phyloP scores from a whole-genome alignment of 2,888 invertebrate genomes.

The Cephus sareptanus region DNA sequence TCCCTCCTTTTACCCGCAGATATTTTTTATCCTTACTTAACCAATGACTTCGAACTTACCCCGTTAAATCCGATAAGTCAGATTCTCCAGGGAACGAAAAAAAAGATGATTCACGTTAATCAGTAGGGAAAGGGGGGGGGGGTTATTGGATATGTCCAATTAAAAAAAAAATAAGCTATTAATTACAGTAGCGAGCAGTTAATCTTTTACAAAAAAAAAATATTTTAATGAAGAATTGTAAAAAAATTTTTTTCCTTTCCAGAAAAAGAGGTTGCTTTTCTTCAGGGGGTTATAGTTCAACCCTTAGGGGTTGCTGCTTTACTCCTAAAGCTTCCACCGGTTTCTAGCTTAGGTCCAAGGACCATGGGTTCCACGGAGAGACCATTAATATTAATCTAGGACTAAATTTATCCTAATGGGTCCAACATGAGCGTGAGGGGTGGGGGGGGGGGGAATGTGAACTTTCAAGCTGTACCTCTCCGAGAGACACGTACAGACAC shows the following conservation, averaged over 20 bases:
- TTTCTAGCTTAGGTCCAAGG: not conserved
- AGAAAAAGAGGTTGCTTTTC: no score
- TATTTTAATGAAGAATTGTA: not conserved
- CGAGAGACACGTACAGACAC: no score
- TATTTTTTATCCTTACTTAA: not conserved
- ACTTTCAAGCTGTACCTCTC: not conserved
- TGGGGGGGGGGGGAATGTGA: not conserved
- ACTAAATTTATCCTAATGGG: constrained; percentile 2
- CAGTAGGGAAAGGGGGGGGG: no score
- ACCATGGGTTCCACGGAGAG: not conserved
- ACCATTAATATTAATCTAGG: constrained; percentile 7
- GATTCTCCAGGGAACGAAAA: not conserved
- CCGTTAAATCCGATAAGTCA: not conserved
- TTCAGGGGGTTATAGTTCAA: no score
- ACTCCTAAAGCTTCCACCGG: not conserved
- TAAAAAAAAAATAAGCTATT: not conserved
- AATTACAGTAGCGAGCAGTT: not conserved
- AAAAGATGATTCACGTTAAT: not conserved
- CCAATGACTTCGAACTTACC: not conserved
- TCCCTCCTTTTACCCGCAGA: no score
- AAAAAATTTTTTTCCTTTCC: not conserved
- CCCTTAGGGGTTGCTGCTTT: not conserved
- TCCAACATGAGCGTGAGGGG: not conserved
- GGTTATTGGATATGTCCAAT: no score
- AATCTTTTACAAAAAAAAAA: not conserved